phyloP scores from a whole-genome alignment of 2,888 invertebrate genomes.

The Rhodophaea formosa region DNA sequence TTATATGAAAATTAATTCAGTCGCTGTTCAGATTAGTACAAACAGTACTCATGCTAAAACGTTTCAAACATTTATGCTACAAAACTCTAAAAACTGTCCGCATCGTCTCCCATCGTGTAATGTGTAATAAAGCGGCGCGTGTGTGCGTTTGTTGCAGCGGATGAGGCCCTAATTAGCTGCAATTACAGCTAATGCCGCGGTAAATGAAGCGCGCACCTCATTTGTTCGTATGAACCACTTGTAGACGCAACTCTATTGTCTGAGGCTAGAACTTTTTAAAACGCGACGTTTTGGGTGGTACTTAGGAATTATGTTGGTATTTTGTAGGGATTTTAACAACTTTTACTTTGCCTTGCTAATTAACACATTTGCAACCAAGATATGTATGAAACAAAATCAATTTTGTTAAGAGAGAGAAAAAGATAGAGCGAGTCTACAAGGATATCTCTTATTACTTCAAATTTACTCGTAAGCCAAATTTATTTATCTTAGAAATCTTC shows the following conservation, averaged over 20 bases:
- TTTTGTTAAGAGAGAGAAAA: no score
- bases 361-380: no score
- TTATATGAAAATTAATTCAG: no score
- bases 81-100: conserved; percentile 18
- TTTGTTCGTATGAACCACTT: conserved; percentile 39
- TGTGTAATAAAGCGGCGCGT: conserved; percentile 35
- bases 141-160: conserved; percentile 55
- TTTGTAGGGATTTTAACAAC: no score
- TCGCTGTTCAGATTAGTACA: no score
- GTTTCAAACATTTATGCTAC: not conserved
- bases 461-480: no score
- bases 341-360: no score
- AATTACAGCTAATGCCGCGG: conserved; percentile 71
- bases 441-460: no score
- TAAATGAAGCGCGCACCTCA: conserved; percentile 64
- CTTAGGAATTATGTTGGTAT: no score
- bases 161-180: conserved; percentile 70
- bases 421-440: no score
- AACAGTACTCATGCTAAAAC: not conserved
- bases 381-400: no score
- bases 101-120: conserved; percentile 29
- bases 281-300: not conserved
- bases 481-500: no score
- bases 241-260: conserved; percentile 21
- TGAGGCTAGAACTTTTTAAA: not conserved